A percentile compares a stretch with the other conserved stretches of the same genome.
phyloP scores from a whole-genome alignment of 2,888 invertebrate genomes.

The Chloroclysta siterata region DNA sequence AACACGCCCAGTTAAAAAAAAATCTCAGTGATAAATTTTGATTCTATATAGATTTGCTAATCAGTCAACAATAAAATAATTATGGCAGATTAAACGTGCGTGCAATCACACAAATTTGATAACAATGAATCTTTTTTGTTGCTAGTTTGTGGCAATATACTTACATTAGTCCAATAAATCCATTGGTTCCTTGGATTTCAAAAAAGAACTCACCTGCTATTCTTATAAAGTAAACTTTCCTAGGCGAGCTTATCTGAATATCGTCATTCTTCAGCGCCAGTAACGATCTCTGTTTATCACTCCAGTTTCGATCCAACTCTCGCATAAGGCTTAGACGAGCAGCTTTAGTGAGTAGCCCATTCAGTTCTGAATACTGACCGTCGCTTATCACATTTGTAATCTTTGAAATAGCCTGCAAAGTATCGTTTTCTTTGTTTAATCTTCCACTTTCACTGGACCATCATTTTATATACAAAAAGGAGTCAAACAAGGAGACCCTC shows the following conservation, averaged over 20 bases:
- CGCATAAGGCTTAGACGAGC: conserved; percentile 70
- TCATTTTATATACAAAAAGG: too few relatives aligned
- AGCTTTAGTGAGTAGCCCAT: conserved; percentile 75
- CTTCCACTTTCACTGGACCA: too few relatives aligned
- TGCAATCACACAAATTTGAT: neutral
- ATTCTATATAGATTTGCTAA: neutral
- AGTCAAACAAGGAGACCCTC: too few relatives aligned
- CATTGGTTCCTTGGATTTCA: neutral
- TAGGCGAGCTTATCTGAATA: conserved; percentile 76
- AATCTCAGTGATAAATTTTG: conserved; percentile 12
- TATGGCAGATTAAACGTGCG: neutral
- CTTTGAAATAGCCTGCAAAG: conserved; percentile 72
- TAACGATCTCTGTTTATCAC: conserved; percentile 64
- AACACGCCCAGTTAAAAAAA: conserved; percentile 8
- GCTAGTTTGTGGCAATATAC: neutral
- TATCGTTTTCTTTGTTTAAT: too few relatives aligned
- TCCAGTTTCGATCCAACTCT: conserved; percentile 77
- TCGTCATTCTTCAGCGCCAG: conserved; percentile 67
- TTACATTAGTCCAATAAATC: neutral
- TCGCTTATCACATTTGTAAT: conserved; percentile 74
- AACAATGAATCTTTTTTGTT: neutral
- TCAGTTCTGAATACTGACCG: conserved; percentile 67
- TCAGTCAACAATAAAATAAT: neutral
- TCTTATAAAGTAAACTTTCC: conserved; percentile 78
- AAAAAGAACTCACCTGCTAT: conserved; percentile 64